These are phyloP conservation scores for Leucophenga montana DNA, from an alignment of 2,888 invertebrate genomes.

Conservation along the genomic window DNA sequence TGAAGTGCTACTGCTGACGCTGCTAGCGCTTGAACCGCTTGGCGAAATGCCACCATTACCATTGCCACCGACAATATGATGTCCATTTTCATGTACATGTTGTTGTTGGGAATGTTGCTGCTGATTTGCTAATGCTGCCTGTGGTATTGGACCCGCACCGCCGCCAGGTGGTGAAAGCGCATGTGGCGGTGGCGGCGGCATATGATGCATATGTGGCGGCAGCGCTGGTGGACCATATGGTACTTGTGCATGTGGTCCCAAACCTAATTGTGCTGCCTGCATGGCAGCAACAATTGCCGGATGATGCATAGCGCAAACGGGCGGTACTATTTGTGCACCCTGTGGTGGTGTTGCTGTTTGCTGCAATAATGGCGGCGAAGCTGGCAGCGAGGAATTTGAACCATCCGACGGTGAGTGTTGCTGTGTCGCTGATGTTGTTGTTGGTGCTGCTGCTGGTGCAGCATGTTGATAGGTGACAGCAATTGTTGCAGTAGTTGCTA, in stretches of 20 bases:
- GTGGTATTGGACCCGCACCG: constrained; percentile 30
- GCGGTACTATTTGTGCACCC: constrained; percentile 68
- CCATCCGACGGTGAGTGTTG: constrained; percentile 69
- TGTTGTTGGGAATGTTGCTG: constrained; percentile 46
- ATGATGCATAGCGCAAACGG: constrained; percentile 69
- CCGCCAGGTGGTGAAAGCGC: constrained; percentile 31
- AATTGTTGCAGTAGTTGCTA: constrained; percentile 44
- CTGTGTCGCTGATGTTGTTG: constrained; percentile 47
- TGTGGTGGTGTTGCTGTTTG: constrained; percentile 68
- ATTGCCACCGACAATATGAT: constrained; percentile 48
- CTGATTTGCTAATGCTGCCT: constrained; percentile 44
- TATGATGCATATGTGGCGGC: constrained; percentile 47
- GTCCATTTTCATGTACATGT: constrained; percentile 57
- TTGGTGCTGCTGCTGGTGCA: constrained; percentile 50
- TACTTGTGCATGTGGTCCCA: constrained; percentile 50
- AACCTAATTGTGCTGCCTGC: constrained; percentile 58
- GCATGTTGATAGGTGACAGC: constrained; percentile 42
- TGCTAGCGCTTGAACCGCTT: constrained; percentile 58
- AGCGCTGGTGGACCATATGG: constrained; percentile 47
- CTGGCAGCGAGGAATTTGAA: constrained; percentile 63
- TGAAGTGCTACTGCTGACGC: constrained; percentile 52
- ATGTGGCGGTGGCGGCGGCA: constrained; percentile 49
- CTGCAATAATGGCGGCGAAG: constrained; percentile 69
- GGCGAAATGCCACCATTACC: constrained; percentile 52
- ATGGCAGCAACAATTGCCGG: constrained; percentile 70